A percentile compares a stretch with the other conserved stretches of the same genome.
phyloP scores from a whole-genome alignment of 2,888 invertebrate species.

The Tetragnatha montana region DNA sequence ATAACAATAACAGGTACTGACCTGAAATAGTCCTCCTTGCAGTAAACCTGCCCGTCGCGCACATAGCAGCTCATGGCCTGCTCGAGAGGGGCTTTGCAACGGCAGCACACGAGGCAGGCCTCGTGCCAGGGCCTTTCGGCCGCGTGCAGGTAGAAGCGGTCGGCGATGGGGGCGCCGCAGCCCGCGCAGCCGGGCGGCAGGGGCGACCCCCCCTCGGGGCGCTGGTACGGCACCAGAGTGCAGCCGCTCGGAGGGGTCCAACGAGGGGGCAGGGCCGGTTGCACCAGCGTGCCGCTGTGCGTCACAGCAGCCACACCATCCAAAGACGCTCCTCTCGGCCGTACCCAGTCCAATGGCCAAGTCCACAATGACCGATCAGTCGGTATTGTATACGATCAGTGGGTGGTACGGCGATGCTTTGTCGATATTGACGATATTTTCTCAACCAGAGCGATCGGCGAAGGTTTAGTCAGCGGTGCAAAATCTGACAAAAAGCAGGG shows the following conservation, averaged over 20 bases:
- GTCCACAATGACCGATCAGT: too few species aligned
- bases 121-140: conserved; percentile 95
- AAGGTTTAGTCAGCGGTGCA: too few species aligned
- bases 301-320: background rate
- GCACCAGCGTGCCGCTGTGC: background rate
- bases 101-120: conserved; percentile 91
- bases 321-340: too few species aligned
- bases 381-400: too few species aligned
- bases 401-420: too few species aligned
- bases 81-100: conserved; percentile 91
- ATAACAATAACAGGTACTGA: conserved; percentile 78
- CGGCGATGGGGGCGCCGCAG: conserved; percentile 89
- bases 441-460: too few species aligned
- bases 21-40: conserved; percentile 98
- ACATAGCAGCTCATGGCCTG: conserved; percentile 94
- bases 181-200: conserved; percentile 83
- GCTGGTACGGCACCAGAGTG: conserved; percentile 64
- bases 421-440: too few species aligned
- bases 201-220: conserved; percentile 21
- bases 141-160: conserved; percentile 92
- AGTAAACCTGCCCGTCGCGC: conserved; percentile 93
- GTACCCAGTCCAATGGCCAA: too few species aligned
- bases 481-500: too few species aligned
- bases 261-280: background rate
- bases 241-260: background rate